phyloP scores from a whole-genome alignment of 2,888 invertebrate genomes.

The Lacanobia oleracea region DNA sequence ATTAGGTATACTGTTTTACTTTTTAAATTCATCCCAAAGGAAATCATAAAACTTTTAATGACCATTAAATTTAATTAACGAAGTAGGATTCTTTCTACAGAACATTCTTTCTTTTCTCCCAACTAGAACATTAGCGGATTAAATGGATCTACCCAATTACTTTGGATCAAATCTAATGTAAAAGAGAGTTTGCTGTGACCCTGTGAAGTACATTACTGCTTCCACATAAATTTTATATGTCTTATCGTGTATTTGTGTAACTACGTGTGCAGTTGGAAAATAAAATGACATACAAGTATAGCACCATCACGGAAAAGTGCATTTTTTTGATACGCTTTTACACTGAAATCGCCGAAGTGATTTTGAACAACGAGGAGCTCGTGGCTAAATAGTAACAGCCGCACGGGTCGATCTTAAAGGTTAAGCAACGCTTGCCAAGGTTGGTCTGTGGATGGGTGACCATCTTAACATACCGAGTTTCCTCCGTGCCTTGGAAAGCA shows the following conservation, averaged over 20 bases:
- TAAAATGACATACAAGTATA: too few relatives aligned
- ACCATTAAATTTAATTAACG: constrained; percentile 19
- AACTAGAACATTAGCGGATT: constrained; percentile 32
- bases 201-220: not conserved
- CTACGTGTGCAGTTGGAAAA: not conserved
- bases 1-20: not conserved
- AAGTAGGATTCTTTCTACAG: constrained; percentile 1
- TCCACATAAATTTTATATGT: not conserved
- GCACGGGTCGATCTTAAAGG: too few relatives aligned
- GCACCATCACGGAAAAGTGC: too few relatives aligned
- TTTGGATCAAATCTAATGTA: constrained; percentile 42
- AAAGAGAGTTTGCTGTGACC: constrained; percentile 9
- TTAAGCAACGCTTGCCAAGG: too few relatives aligned
- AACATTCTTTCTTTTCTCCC: constrained; percentile 22
- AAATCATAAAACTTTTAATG: constrained; percentile 6
- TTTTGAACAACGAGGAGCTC: too few relatives aligned
- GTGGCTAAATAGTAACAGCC: too few relatives aligned
- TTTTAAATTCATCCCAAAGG: not conserved
- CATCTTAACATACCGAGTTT: too few relatives aligned
- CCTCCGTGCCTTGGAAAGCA: too few relatives aligned
- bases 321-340: too few relatives aligned
- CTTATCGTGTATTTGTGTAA: not conserved
- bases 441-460: too few relatives aligned
- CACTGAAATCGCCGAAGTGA: too few relatives aligned
- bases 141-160: constrained; percentile 54